Evolutionary conservation across 2,888 invertebrate genomes (phyloP).

Genomic region (Allygus modestus): DNA sequence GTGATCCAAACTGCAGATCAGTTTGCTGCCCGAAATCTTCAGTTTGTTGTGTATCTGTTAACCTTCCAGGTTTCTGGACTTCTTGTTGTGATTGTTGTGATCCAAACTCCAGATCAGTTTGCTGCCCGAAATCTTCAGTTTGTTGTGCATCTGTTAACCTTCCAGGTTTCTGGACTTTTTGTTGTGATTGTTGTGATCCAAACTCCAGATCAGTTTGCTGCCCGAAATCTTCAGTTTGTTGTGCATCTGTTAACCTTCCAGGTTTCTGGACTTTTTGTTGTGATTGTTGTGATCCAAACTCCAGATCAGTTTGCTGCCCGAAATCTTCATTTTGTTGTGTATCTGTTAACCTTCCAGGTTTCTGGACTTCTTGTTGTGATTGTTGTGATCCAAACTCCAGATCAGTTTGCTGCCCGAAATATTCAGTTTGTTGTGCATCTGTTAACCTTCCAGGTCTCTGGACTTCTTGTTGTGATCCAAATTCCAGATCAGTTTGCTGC

Average conservation of each 20-base stretch:
- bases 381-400: conserved; percentile 65
- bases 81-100: conserved; percentile 41
- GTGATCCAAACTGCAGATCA: neutral
- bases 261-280: conserved; percentile 38
- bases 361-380: conserved; percentile 62
- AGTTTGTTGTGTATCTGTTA: conserved; percentile 22
- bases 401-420: conserved; percentile 48
- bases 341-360: conserved; percentile 58
- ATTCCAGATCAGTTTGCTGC: neutral
- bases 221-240: conserved; percentile 67
- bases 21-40: neutral
- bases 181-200: conserved; percentile 50
- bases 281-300: conserved; percentile 41
- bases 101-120: conserved; percentile 47
- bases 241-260: conserved; percentile 64
- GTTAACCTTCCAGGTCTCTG: neutral
- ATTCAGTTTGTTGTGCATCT: conserved; percentile 69
- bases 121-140: conserved; percentile 44
- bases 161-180: neutral
- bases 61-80: neutral
- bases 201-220: conserved; percentile 52
- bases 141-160: conserved; percentile 30
- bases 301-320: conserved; percentile 63
- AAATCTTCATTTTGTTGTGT: conserved; percentile 60
- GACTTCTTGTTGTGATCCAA: neutral